Percentiles rank a stretch among this genome's conserved stretches.
Evolutionary conservation across 2,797 vertebrate genomes (phyloP).

Genomic region (Synanceia verrucosa): DNA sequence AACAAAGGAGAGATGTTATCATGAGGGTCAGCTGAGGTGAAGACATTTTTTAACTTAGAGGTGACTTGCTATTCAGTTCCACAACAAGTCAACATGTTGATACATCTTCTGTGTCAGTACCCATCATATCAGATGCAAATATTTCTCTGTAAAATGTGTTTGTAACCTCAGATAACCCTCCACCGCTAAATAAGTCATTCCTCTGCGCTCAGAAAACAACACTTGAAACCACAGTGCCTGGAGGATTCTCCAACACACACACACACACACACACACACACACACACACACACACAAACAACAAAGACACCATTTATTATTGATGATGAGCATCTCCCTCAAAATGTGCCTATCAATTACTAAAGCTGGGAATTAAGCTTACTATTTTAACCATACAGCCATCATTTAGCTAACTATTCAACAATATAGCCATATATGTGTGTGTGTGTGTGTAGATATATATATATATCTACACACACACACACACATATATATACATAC

Average conservation of each 20-base stretch:
- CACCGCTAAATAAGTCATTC: conserved; percentile 43
- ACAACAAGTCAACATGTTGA: conserved; percentile 7
- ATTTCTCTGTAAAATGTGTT: conserved; percentile 37
- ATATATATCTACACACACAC: no score
- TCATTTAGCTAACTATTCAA: no score
- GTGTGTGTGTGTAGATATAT: no score
- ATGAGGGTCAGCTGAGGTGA: conserved; percentile 34
- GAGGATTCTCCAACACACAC: conserved; percentile 20
- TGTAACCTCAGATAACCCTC: conserved; percentile 72
- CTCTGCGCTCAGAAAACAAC: conserved; percentile 60
- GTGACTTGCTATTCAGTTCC: conserved; percentile 9
- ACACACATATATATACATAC: no score
- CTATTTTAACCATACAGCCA: background rate
- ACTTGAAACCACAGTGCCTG: conserved; percentile 58
- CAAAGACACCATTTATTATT: conserved; percentile 61
- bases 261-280: conserved; percentile 6
- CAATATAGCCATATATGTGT: no score
- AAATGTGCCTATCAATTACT: conserved; percentile 44
- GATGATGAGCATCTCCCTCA: conserved; percentile 50
- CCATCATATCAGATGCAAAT: background rate
- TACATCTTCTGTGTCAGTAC: background rate
- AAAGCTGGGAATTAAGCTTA: conserved; percentile 28
- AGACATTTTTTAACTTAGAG: background rate
- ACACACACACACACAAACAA: conserved; percentile 13
- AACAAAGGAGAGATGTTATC: conserved; percentile 19